A percentile compares a stretch with the other conserved stretches of the same genome.
Conservation (phyloP, 2,888 invertebrate species). For the Drosophila mercatorum region DNA sequence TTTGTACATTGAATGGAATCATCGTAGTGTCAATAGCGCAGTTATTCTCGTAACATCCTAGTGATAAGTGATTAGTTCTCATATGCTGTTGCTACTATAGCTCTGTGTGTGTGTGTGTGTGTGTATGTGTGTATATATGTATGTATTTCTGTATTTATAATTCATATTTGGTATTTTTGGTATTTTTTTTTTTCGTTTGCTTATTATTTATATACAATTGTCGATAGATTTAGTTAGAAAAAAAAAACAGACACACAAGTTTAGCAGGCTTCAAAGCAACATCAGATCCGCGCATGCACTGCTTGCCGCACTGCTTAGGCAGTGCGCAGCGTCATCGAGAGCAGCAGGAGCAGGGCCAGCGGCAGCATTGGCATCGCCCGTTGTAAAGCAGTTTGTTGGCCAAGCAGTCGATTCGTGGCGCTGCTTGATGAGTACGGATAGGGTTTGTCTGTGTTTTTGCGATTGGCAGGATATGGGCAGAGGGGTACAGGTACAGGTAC, state of each 20-base stretch:
- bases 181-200: constrained; percentile 1
- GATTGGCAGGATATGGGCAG: constrained; percentile 2
- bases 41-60: constrained; percentile 36
- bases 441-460: constrained; percentile 58
- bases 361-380: constrained; percentile 41
- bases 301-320: constrained; percentile 52
- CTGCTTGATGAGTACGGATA: constrained; percentile 51
- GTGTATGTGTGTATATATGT: not conserved
- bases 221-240: constrained; percentile 22
- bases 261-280: constrained; percentile 23
- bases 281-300: constrained; percentile 27
- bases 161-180: constrained; percentile 28
- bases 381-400: constrained; percentile 37
- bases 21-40: constrained; percentile 36
- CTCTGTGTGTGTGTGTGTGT: constrained; percentile 20
- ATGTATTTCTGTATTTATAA: constrained; percentile 5
- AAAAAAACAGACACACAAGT: not conserved
- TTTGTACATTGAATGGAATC: constrained; percentile 74
- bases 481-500: not conserved
- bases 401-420: constrained; percentile 50
- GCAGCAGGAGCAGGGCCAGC: constrained; percentile 19
- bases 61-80: constrained; percentile 28
- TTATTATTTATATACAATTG: constrained; percentile 54
- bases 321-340: constrained; percentile 40
- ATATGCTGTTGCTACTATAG: constrained; percentile 17